A percentile compares a stretch with the other conserved stretches of the same genome.
Evolutionary conservation across 1,140 invertebrate genomes (phyloP).

Genomic region (Mamestra configurata): DNA sequence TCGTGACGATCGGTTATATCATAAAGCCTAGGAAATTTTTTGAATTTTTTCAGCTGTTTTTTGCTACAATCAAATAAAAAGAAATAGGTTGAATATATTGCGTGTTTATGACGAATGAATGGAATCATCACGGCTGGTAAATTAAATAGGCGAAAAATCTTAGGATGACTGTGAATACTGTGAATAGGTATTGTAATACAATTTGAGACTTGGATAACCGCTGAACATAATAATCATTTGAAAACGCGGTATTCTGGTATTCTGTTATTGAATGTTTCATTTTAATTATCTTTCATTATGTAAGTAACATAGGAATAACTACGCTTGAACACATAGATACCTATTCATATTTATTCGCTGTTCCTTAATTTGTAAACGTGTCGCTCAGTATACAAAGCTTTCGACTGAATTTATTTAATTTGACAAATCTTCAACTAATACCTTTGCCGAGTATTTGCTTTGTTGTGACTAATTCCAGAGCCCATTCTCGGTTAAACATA

Average conservation of each 20-base stretch:
- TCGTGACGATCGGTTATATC: not conserved
- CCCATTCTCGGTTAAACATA: too few relatives aligned
- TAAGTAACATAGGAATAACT: not conserved
- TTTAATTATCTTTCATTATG: slow-evolving; percentile 16
- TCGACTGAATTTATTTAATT: too few relatives aligned
- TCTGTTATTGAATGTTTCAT: not conserved
- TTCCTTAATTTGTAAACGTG: too few relatives aligned
- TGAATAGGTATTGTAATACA: not conserved
- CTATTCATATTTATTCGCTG: too few relatives aligned
- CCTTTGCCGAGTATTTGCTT: too few relatives aligned
- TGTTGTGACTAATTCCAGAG: too few relatives aligned
- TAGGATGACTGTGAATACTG: not conserved
- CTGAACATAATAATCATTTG: slow-evolving; percentile 14
- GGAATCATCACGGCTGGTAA: not conserved
- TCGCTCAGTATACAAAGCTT: too few relatives aligned
- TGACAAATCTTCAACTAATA: too few relatives aligned
- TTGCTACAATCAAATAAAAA: not conserved
- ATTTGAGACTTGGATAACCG: slow-evolving; percentile 8
- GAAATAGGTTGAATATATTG: slow-evolving; percentile 6
- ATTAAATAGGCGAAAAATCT: not conserved
- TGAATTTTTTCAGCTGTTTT: not conserved
- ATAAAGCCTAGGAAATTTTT: not conserved
- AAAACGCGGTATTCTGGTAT: not conserved
- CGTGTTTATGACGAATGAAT: slow-evolving; percentile 20
- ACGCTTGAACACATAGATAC: not conserved